Evolutionary conservation across 2,888 invertebrate species (phyloP).

Genomic region (Erebia aethiops): DNA sequence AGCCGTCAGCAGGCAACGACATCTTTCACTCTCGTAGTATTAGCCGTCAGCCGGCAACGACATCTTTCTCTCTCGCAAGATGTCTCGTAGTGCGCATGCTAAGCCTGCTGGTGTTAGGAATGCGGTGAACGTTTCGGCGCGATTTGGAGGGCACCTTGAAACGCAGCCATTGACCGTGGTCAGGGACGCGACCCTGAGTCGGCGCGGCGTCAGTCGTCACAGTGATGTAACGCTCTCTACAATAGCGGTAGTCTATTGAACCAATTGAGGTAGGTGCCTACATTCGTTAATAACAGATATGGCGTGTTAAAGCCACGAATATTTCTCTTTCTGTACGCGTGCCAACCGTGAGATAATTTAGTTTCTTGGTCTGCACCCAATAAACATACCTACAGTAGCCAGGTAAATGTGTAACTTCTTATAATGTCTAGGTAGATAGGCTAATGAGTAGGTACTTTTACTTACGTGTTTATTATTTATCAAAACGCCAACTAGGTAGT

Average conservation of each 20-base stretch:
- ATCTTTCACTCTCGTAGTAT: too few relatives aligned
- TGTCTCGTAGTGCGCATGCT: too few relatives aligned
- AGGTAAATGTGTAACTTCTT: too few relatives aligned
- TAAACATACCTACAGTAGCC: too few relatives aligned
- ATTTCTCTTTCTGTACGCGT: conserved; percentile 3
- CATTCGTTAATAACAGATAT: conserved; percentile 19
- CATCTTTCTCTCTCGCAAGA: too few relatives aligned
- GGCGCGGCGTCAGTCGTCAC: conserved; percentile 49
- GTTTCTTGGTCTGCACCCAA: too few relatives aligned
- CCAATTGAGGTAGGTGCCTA: conserved; percentile 47
- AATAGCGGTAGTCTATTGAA: conserved; percentile 40
- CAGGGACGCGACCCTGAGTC: conserved; percentile 75
- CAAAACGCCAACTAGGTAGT: too few relatives aligned
- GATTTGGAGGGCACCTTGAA: conserved; percentile 72
- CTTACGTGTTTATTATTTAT: too few relatives aligned
- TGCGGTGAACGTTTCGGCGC: conserved; percentile 36
- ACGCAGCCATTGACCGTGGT: conserved; percentile 79
- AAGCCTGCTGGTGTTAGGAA: conserved; percentile 28
- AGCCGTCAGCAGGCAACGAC: too few relatives aligned
- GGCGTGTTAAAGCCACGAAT: conserved; percentile 12
- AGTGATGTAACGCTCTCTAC: conserved; percentile 46
- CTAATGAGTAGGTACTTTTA: too few relatives aligned
- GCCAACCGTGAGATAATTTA: conserved; percentile 1
- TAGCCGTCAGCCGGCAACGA: too few relatives aligned
- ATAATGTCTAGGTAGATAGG: neutral